Evolutionary conservation across 2,797 vertebrate species (phyloP), one percentile per base, ranked within the genome.

Genomic region (Onychomys arenicola): DNA sequence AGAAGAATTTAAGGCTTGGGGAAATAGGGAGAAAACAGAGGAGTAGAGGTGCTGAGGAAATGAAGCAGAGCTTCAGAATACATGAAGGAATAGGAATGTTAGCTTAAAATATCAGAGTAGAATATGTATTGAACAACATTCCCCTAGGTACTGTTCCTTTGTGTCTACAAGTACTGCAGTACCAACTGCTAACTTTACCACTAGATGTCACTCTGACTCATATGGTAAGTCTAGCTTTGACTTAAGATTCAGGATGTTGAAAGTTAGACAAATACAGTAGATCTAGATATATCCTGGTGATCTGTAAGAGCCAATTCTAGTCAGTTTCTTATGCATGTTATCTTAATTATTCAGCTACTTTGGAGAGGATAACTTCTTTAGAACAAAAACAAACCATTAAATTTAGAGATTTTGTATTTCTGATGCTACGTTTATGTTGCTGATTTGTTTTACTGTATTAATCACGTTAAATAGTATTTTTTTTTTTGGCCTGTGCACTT

Each of bases 161-260:
- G 61, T 25, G 12, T 71, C 93, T 80, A 34, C 2, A 23, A 84
- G 40, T 34, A 55, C 12, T 40, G 2, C 32, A 75, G 40, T 32
- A 65, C 57, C n/a, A 34, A 69, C 65, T 5, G 2, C 4, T 6
- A 49, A 85, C n/a, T 69, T 69, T 32, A 75, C 97, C 97, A 96
- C 97, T 97, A 98, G 97, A 97, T 97, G 97, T 97, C 97, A 69
- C 93, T 96, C 29, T 93, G 92, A 95, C 65, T 97, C 95, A 40
- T 37, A 46, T 52, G 96, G 95, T 96, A 67, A 78, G n/a, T 46
- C 43, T 37, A 43, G 46, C 77, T 63, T 85, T 25, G 89, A 46
- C 25, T 83, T 29, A 76, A 83, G 75, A 49, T 43, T 21, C 17
- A 21, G 73, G 27, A 37, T 10, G 92, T 97, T 95, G 69, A 77